Percentiles rank a stretch among this genome's conserved stretches.
phyloP scores from a whole-genome alignment of 23 tunicate genomes.

The Ascidia mentula region DNA sequence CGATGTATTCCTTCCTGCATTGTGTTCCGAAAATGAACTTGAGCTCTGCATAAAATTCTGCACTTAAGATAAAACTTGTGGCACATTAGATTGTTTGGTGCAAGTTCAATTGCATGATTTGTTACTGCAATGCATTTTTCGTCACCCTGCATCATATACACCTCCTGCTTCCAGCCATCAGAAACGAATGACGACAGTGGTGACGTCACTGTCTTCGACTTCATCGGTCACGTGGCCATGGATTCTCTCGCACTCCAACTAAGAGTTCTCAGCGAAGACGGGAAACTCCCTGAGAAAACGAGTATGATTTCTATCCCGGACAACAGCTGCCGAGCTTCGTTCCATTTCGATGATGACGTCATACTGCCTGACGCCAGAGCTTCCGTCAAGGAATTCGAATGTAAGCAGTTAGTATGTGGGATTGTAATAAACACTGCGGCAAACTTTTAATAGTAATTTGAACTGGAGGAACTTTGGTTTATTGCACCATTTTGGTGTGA shows the following conservation, averaged over 20 bases:
- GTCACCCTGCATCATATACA: not conserved
- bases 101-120: too few relatives aligned
- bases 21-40: too few relatives aligned
- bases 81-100: too few relatives aligned
- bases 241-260: constrained; percentile 69
- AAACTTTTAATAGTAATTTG: too few relatives aligned
- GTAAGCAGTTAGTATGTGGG: too few relatives aligned
- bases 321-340: constrained; percentile 50
- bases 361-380: constrained; percentile 30
- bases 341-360: constrained; percentile 40
- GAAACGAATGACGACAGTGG: constrained; percentile 6
- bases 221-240: constrained; percentile 49
- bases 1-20: too few relatives aligned
- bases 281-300: constrained; percentile 66
- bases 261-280: constrained; percentile 62
- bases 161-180: not conserved
- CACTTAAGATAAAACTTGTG: too few relatives aligned
- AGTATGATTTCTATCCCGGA: constrained; percentile 61
- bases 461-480: too few relatives aligned
- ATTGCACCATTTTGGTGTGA: too few relatives aligned
- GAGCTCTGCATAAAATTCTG: too few relatives aligned
- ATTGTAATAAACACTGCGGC: too few relatives aligned
- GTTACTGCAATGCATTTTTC: too few relatives aligned
- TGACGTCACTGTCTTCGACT: constrained; percentile 25
- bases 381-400: constrained; percentile 19